Evolutionary conservation across 2,113 vertebrate genomes (phyloP), one percentile per base, ranked within the genome.

Genomic region (Mionectes macconnelli): DNA sequence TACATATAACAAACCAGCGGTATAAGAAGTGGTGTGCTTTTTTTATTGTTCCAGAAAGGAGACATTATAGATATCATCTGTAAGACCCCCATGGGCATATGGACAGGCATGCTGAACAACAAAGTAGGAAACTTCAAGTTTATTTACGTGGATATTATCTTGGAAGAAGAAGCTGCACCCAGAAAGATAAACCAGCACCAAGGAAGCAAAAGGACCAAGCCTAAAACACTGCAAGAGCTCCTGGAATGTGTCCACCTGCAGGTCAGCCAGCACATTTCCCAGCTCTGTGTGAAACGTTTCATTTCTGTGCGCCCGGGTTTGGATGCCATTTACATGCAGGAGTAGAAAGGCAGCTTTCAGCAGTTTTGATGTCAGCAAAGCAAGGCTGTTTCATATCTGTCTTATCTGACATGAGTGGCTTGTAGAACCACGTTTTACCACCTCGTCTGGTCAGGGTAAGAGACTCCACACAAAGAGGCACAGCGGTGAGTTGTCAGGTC

Each of bases 91-190:
- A 99, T 99, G 99, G 99, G 99, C 35, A 99, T 98, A 95, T 99
- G 99, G 99, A 99, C 98, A 3, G 99, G 99, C 69, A 98, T 98
- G 98, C 86, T 99, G 89, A 98, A 99, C 72, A 98, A 98, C 90
- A 99, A 98, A 94, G 96, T 98, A 30, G 99, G 99, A 80, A 98
- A 98, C 93, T 99, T 99, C 96, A 99, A 99, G 96, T 99, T 99
- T 91, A 99, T 99, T 97, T 99, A 99, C 0, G 99, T 99, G 89
- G 98, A 99, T 77, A 75, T 98, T 59, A 98, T 97, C 91, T 98
- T 79, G 66, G 98, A 98, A 93, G 98, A 98, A 27, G 98, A 98
- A 87, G 52, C 80, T 11, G 79, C 93, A 44, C 98, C 97, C 96
- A 98, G 47, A 93, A 99, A 98, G 94, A 98, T 97, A 94, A 98